A percentile compares a stretch with the other conserved stretches of the same genome.
phyloP scores from a whole-genome alignment of 2,113 vertebrate species.

The Origma solitaria region DNA sequence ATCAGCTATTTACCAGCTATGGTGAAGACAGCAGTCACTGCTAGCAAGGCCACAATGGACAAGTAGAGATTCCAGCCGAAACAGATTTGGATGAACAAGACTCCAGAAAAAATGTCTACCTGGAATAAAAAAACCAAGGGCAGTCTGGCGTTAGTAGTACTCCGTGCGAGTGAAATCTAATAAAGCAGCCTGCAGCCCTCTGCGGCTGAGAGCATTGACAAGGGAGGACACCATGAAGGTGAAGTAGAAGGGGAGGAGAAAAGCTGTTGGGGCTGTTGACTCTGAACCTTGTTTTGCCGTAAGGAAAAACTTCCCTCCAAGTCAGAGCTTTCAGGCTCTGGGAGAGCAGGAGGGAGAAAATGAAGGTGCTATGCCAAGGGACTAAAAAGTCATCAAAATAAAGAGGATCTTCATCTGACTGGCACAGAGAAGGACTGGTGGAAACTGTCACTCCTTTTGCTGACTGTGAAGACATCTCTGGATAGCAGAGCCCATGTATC shows the following conservation, averaged over 20 bases:
- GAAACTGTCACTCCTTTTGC: not conserved
- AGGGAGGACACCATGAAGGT: not conserved
- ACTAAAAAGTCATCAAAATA: not conserved
- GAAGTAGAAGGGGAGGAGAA: not conserved
- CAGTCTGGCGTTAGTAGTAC: not conserved
- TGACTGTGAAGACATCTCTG: not conserved
- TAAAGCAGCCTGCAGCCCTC: not conserved
- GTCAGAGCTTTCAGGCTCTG: not conserved
- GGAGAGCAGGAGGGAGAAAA: not conserved
- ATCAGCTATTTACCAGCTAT: conserved; percentile 78
- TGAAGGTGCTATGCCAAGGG: not conserved
- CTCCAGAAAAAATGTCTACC: conserved; percentile 94
- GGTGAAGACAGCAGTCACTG: conserved; percentile 88
- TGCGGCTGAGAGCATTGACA: not conserved
- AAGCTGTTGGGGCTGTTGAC: not conserved
- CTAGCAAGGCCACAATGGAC: conserved; percentile 83
- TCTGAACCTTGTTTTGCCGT: not conserved
- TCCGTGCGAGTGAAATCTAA: conserved; percentile 11
- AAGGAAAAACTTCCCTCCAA: not conserved
- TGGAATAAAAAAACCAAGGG: conserved; percentile 56
- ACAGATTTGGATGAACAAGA: conserved; percentile 87
- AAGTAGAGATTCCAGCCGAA: conserved; percentile 91
- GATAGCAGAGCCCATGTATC: not conserved
- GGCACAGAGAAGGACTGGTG: not conserved
- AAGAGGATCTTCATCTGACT: not conserved